Evolutionary conservation across 2,797 vertebrate genomes (phyloP), one percentile per base, ranked within the genome.

Genomic region (Atherinosoma microstoma): DNA sequence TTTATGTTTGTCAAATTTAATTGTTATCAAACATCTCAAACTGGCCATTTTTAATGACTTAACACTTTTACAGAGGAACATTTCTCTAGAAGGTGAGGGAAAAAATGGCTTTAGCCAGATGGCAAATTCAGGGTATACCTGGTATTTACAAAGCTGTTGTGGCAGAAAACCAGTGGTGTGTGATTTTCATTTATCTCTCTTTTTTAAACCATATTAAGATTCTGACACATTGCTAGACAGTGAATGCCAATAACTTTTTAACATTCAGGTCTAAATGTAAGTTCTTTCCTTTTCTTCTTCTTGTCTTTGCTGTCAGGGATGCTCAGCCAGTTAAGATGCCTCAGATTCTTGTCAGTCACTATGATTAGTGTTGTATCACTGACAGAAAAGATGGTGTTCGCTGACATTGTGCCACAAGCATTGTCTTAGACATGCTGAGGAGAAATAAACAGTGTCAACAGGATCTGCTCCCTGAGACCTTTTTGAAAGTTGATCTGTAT

Each of bases 401-500:
- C 34, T 70, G 77, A 78, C 62, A 76, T 70, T 68, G 24, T 84
- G 70, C 76, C 67, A 59, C 47, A n/a, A 58, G 67, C 58, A 4
- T 40, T 42, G 11, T 45, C 69, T 76, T 64, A 74, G 29, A 68
- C 56, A 36, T 36, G 47, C 57, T 58, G 5, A 49, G 60, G 58
- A 29, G 35, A n/a, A 47, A n/a, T 27, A 73, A 68, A 30, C 8
- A 1, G 35, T 27, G 24, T 27, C 61, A 36, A 35, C 40, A 16
- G 47, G 3, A 15, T 76, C 70, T 61, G 1, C 27, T 56, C 35
- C 59, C 51, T 42, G 35, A 74, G 32, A 76, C 65, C 49, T 73
- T 6, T 30, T 18, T 60, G 32, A 73, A 71, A 49, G 53, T 24
- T n/a, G 27, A 54, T 62, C 2, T 57, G 64, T 58, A n/a, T 38